phyloP scores from a whole-genome alignment of 2,888 invertebrate genomes.

The Podabrus alpinus region DNA sequence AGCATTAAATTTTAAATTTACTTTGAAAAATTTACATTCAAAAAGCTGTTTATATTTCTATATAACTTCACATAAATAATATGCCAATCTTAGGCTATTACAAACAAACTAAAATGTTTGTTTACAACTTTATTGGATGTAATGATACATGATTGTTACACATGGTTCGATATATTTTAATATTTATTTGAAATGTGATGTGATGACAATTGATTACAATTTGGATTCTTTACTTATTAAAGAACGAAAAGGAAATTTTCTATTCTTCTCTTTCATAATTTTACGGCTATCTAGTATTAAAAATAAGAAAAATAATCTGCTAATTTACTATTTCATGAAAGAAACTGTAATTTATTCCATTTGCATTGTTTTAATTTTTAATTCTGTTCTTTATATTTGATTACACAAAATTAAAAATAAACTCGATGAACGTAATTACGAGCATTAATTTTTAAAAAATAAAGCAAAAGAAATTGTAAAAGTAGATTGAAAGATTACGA shows the following conservation, averaged over 20 bases:
- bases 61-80: background rate
- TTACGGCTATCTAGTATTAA: background rate
- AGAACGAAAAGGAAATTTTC: background rate
- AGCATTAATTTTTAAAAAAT: background rate
- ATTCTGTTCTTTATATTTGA: background rate
- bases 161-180: background rate
- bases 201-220: background rate
- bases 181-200: background rate
- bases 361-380: background rate
- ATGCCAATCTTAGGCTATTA: background rate
- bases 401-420: background rate
- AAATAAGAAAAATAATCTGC: background rate
- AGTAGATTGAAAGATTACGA: background rate
- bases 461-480: background rate
- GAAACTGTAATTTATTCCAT: background rate
- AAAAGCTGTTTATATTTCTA: background rate
- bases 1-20: no score
- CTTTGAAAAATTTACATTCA: background rate
- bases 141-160: background rate
- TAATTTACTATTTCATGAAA: background rate
- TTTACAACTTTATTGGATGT: background rate
- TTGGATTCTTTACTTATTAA: background rate
- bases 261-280: background rate
- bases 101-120: background rate
- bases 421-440: background rate